Base-by-base conservation (phyloP, 2,797 vertebrate genomes). In the Chrysocyon brachyurus region DNA sequence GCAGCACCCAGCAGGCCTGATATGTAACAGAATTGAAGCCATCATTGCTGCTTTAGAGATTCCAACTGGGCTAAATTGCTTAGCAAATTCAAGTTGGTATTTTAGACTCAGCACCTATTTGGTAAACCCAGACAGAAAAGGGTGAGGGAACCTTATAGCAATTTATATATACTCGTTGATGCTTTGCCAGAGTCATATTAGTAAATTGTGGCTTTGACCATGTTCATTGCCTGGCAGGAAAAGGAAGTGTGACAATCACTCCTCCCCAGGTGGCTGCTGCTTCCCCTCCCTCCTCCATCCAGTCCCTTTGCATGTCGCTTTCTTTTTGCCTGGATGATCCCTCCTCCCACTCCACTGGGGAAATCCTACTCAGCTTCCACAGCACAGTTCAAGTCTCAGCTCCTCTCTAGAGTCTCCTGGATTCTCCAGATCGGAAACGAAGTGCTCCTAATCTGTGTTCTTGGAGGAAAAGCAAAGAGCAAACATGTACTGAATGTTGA, bases 81-180 rank as follows among this genome's bases (percentile, higher is more conserved):
- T 26, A 40, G 40, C 40, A 93, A 57, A 82, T 46, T 57, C 0
- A 4, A 73, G 22, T 31, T 19, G 14, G 21, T 78, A 64, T 33
- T 93, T 49, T 87, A 61, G 36, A 75, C 54, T 66, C 40, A 36
- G 49, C 36, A 40, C 52, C 54, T 61, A 28, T 82, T 82, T 83
- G 24, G 85, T 63, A 87, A 95, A 90, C 49, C 31, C 19, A 92
- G 31, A 89, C 28, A 64, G 54, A 90, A 79, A 12, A 31, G 12
- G 24, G 4, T 31, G 33, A 78, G n/a, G 59, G 31, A 16, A 57
- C 79, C 73, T 70, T n/a, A 75, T n/a, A 31, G 15, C 6, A 91
- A 88, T 15, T 86, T 40, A 9, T 26, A 2, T 15, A 59, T 28
- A 72, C 2, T 83, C 17, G 40, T 40, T 54, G 64, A 72, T 31